Percentiles rank a stretch among this genome's conserved stretches.
Evolutionary conservation across 2,113 vertebrate species (phyloP).

Genomic region (Nymphicus hollandicus): DNA sequence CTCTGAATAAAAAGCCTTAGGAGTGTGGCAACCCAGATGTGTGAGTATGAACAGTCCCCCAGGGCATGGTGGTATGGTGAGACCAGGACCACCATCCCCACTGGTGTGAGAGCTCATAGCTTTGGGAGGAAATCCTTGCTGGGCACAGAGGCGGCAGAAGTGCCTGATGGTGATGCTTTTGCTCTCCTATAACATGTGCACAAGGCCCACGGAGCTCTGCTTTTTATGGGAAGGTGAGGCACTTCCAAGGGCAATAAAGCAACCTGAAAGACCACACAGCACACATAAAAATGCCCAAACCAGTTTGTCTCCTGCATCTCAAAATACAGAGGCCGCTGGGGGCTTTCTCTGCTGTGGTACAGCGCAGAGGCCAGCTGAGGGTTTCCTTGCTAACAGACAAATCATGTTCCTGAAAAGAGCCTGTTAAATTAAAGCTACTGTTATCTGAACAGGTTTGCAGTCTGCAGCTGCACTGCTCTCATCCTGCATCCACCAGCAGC

Average conservation of each 20-base stretch:
- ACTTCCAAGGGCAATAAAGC: background rate
- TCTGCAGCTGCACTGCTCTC: background rate
- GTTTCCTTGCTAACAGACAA: background rate
- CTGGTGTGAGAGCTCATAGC: background rate
- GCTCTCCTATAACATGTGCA: rapidly evolving
- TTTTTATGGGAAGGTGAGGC: background rate
- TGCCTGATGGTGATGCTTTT: rapidly evolving
- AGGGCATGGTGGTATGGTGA: background rate
- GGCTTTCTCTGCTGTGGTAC: background rate
- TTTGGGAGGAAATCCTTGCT: background rate
- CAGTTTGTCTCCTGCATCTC: background rate
- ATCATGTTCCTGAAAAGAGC: background rate
- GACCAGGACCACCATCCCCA: rapidly evolving
- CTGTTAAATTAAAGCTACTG: background rate
- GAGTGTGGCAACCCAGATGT: rapidly evolving
- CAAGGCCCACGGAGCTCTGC: background rate
- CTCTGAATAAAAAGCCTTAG: background rate
- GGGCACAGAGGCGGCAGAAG: background rate
- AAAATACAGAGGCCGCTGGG: background rate
- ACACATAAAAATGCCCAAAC: background rate
- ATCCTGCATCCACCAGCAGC: background rate
- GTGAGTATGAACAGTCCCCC: background rate
- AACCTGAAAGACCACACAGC: background rate
- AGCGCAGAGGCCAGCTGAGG: background rate
- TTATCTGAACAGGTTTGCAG: background rate